Base-by-base conservation (phyloP, 2,113 vertebrate species). In the Triplophysa dalaica region DNA sequence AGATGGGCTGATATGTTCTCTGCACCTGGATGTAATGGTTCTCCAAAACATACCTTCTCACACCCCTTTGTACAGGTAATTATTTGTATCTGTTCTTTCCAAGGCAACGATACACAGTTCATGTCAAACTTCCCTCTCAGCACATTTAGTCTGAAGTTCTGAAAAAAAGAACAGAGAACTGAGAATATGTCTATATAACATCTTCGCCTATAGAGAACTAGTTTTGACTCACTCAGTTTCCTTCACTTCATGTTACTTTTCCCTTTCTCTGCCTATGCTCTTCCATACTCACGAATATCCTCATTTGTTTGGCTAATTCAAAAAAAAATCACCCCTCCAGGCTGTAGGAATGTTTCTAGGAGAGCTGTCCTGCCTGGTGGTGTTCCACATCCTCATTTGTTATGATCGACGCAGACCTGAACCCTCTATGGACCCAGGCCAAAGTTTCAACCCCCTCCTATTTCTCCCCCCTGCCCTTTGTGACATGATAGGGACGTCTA, bases 291-390 rank as follows among this genome's bases (percentile, higher is more conserved):
- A 7, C 10, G 17, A 24, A 58, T 38, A 5, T 22, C 29, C 24
- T 26, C 48, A 14, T 21, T 1, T 48, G 16, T 68, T 12, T n/a
- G 38, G 10, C 64, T 52, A 33, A 33, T 33, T 22, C 24, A 1
- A 1, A 24, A 24, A 24, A 24, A 24, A 24, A 0, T 14, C 22
- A 0, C 9, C 17, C 60, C 70, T 80, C 0, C 85, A 98, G 96
- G 95, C 97, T 0, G 95, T 95, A 85, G 95, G 94, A 2, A 98
- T 98, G 96, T 98, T 98, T 87, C 89, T 98, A 81, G 96, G 96
- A 0, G 96, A 98, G 83, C 90, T 96, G 60, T 93, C 94, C 88
- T 98, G 96, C 83, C 89, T 98, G 3, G 93, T 80, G 0, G 95
- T 91, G 43, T 98, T 97, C 90, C 92, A 94, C 89, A 88, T 97